Percentiles rank a stretch among this genome's conserved stretches.
These are phyloP conservation scores for Dascillus cervinus DNA, from an alignment of 2,888 invertebrate genomes.

Conservation along the genomic window DNA sequence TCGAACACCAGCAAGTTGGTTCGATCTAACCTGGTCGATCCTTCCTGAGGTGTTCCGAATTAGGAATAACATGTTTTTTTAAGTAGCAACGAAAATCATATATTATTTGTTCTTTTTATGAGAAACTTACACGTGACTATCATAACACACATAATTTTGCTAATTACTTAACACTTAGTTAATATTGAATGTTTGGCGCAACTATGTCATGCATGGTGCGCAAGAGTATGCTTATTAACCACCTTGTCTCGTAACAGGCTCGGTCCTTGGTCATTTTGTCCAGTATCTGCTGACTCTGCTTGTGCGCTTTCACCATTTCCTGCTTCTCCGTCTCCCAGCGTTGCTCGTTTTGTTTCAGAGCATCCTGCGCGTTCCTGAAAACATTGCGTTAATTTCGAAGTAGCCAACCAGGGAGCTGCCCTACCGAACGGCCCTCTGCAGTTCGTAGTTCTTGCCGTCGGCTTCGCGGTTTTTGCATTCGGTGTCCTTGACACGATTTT, in stretches of 20 bases:
- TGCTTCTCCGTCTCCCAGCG: constrained; percentile 35
- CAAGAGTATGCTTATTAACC: constrained; percentile 36
- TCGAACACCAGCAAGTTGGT: constrained; percentile 29
- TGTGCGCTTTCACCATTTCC: constrained; percentile 29
- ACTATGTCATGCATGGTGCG: constrained; percentile 36
- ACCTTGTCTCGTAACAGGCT: constrained; percentile 35
- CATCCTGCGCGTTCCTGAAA: constrained; percentile 30
- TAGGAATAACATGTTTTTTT: constrained; percentile 5
- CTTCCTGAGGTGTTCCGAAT: constrained; percentile 18
- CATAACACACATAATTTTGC: background rate
- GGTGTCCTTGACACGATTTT: constrained; percentile 40
- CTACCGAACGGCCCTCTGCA: constrained; percentile 30
- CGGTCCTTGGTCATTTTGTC: constrained; percentile 32
- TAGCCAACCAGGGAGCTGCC: constrained; percentile 4
- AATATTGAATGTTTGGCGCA: constrained; percentile 23
- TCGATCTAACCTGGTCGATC: constrained; percentile 29
- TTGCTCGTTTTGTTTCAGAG: constrained; percentile 31
- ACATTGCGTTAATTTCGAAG: background rate
- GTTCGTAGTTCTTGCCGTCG: constrained; percentile 35
- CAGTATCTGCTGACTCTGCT: constrained; percentile 29
- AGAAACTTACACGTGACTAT: too few species aligned
- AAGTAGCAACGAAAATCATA: too few species aligned
- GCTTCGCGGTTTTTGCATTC: constrained; percentile 40
- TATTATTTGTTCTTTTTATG: too few species aligned
- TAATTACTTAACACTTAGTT: background rate